Evolutionary conservation across 2,888 invertebrate genomes (phyloP), one percentile per base, ranked within the genome.

Genomic region (Adelphocoris suturalis): DNA sequence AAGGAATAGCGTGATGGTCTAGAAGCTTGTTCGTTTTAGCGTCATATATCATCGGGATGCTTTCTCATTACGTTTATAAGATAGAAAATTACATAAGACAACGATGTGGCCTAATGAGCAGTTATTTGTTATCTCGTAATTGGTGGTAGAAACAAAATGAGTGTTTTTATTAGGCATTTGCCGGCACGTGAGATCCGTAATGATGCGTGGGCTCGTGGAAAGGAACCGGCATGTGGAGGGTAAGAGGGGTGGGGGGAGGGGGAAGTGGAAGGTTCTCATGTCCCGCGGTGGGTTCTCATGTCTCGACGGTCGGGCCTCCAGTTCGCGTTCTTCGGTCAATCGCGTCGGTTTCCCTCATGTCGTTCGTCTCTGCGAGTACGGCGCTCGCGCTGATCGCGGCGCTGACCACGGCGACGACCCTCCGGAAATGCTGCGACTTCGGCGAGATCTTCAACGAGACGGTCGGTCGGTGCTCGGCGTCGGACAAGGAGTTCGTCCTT

Each of bases 361-460:
- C 81, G 81, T 47, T 28, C 46, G 81, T 57, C n/a, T 57, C 57
- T 16, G 57, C 57, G 57, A 57, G 57, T 57, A 57, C 57, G 57
- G 57, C 47, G 47, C 27, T 48, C 47, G 47, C n/a, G 23, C 46
- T 81, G 47, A 1, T 52, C 84, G 84, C 84, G 28, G 52, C 27
- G 11, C 23, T 46, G 81, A 23, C n/a, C 5, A 14, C 61, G 27
- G 48, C 86, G 86, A 48, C 76, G 46, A 87, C 68, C 7, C 27
- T 87, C 0, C 47, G 61, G 19, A 89, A 89, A 89, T 89, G 89
- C 81, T 89, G 89, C 81, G 27, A 23, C 13, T n/a, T 47, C 80
- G 89, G 89, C 27, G 19, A 80, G 23, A 89, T 81, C 1, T 89
- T 89, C 68, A 78, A 89, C 80, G 81, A 89, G 61, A 48, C 76